These are phyloP conservation scores for Gallinago jamesoni DNA, from an alignment of 2,113 vertebrate genomes.

Conservation along the genomic window DNA sequence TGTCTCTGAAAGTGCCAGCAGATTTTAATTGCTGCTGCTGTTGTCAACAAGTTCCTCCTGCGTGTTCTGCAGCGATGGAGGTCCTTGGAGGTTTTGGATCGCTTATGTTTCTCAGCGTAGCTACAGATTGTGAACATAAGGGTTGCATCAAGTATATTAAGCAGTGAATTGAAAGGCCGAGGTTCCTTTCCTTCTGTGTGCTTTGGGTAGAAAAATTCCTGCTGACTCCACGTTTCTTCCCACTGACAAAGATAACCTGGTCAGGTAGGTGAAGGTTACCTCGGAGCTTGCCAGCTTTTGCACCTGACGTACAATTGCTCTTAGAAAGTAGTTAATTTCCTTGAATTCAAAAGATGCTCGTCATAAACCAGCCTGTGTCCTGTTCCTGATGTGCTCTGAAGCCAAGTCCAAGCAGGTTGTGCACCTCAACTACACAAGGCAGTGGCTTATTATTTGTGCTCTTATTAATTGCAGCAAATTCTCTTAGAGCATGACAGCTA, in stretches of 20 bases:
- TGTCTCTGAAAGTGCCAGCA: neutral
- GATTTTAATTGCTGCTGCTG: slow-evolving; percentile 15
- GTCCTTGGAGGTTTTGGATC: slow-evolving; percentile 34
- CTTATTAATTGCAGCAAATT: neutral
- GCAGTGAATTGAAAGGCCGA: slow-evolving; percentile 35
- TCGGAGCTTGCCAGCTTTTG: neutral
- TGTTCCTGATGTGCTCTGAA: neutral
- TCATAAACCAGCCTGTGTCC: neutral
- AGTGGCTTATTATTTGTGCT: neutral
- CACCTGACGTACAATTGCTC: neutral
- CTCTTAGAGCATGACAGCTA: neutral
- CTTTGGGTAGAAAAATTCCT: neutral
- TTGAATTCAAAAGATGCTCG: neutral
- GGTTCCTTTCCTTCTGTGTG: slow-evolving; percentile 1
- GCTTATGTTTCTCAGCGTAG: slow-evolving; percentile 11
- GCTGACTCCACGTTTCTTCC: neutral
- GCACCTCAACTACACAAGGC: neutral
- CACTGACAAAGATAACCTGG: neutral
- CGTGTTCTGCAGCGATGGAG: neutral
- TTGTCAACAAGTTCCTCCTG: slow-evolving; percentile 36
- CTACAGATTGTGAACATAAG: slow-evolving; percentile 53
- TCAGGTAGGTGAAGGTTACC: neutral
- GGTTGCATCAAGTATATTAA: slow-evolving; percentile 23
- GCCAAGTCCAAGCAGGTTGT: neutral
- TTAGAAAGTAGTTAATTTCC: neutral